phyloP scores from a whole-genome alignment of 2,113 vertebrate genomes.

The Glareola pratincola region DNA sequence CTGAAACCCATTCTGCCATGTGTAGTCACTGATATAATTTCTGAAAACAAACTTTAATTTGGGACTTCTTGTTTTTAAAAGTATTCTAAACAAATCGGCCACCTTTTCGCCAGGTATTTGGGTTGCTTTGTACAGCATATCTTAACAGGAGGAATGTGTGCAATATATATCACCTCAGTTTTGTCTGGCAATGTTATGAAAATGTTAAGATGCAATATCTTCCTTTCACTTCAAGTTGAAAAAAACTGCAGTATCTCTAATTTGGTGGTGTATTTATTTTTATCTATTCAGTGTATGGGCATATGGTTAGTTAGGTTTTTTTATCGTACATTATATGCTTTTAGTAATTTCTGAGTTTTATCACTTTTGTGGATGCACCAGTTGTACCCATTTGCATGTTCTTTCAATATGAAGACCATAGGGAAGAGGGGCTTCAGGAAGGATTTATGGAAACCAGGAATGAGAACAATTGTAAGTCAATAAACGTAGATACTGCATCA shows the following conservation, averaged over 20 bases:
- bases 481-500: slow-evolving; percentile 64
- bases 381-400: slow-evolving; percentile 43
- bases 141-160: slow-evolving; percentile 69
- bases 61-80: not conserved
- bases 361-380: slow-evolving; percentile 36
- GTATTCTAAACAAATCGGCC: not conserved
- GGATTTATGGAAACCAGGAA: slow-evolving; percentile 19
- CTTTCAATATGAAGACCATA: not conserved
- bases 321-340: slow-evolving; percentile 27
- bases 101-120: slow-evolving; percentile 44
- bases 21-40: slow-evolving; percentile 24
- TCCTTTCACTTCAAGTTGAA: slow-evolving; percentile 49
- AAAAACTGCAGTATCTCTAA: slow-evolving; percentile 54
- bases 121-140: slow-evolving; percentile 57
- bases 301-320: slow-evolving; percentile 28
- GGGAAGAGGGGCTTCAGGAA: not conserved
- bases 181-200: slow-evolving; percentile 55
- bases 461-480: slow-evolving; percentile 29
- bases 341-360: slow-evolving; percentile 48
- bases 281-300: slow-evolving; percentile 41
- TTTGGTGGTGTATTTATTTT: slow-evolving; percentile 64
- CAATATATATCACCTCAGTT: slow-evolving; percentile 70
- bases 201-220: slow-evolving; percentile 75
- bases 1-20: slow-evolving; percentile 9
- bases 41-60: slow-evolving; percentile 21